These are phyloP conservation scores for Dinoponera quadriceps DNA, from an alignment of 1,140 invertebrate genomes.

Conservation along the genomic window DNA sequence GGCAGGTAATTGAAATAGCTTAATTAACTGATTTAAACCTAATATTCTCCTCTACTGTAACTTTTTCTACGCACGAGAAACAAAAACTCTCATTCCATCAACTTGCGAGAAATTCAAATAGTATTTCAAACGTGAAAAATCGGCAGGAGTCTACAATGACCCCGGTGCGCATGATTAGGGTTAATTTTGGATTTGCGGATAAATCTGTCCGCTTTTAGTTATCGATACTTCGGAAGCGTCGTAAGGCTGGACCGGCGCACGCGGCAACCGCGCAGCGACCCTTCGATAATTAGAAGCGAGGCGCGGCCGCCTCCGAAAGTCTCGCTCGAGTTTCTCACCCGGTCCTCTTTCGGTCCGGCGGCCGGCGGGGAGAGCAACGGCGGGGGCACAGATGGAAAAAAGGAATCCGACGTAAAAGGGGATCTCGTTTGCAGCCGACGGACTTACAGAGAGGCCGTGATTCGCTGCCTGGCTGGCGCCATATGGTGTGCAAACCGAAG, in stretches of 20 bases:
- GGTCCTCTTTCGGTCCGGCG: not conserved
- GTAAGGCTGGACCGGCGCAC: not conserved
- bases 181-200: no score
- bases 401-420: slow-evolving; percentile 54
- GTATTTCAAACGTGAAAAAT: no score
- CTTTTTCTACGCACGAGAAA: no score
- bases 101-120: no score
- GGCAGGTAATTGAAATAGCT: no score
- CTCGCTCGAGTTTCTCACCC: slow-evolving; percentile 27
- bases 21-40: no score
- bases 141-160: no score
- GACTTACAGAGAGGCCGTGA: slow-evolving; percentile 33
- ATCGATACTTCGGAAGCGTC: not conserved
- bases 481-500: slow-evolving; percentile 56
- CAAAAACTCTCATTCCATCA: no score
- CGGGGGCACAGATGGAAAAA: slow-evolving; percentile 33
- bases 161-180: no score
- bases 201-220: not conserved
- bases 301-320: slow-evolving; percentile 23
- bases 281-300: slow-evolving; percentile 44
- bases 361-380: not conserved
- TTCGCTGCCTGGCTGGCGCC: slow-evolving; percentile 58
- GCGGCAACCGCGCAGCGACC: slow-evolving; percentile 2
- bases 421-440: slow-evolving; percentile 52
- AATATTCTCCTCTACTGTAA: no score